Evolutionary conservation across 2,888 invertebrate species (phyloP), one percentile per base, ranked within the genome.

Genomic region (Drosophila recens): DNA sequence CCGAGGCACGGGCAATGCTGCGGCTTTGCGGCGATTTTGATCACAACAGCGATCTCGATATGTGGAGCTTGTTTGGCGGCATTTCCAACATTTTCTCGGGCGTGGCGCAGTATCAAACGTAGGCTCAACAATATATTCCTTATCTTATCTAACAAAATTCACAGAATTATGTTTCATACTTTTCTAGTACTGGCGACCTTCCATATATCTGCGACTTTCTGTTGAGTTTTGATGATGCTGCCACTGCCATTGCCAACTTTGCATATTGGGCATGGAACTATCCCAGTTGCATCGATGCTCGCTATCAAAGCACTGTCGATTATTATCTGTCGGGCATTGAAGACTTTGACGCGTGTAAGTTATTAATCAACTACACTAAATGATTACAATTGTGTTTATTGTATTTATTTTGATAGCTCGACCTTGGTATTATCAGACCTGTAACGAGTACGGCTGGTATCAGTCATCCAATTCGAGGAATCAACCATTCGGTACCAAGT

Each of bases 371-470:
- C n/a, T 23, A 1, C 11, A 13, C 36, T 15, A 11, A 30, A 27
- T 45, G 27, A 70, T 43, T 59, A n/a, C 0, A 46, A 20, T 3
- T 17, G 5, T 15, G 4, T 4, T 0, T 30, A 36, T 15, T 17
- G 30, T 15, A 40, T 30, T 36, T 34, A 4, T n/a, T 45, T 13
- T 9, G 2, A 20, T n/a, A 96, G 96, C 94, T 91, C 95, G 96
- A 0, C 94, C 95, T 49, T 97, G 97, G 97, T 94, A 94, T 2
- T 97, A 96, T 91, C 97, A 97, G 93, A 97, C 96, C 0, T 98
- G 98, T 91, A 95, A 95, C 56, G 97, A 98, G 93, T 97, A 95
- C 91, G 97, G 97, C 59, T 97, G 95, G 94, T 97, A 95, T 92
- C 97, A 97, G 93, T 95, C 96, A 3, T 95, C 97, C 0, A 94